Conservation (phyloP, 2,113 vertebrate genomes). For the Salvelinus alpinus region DNA sequence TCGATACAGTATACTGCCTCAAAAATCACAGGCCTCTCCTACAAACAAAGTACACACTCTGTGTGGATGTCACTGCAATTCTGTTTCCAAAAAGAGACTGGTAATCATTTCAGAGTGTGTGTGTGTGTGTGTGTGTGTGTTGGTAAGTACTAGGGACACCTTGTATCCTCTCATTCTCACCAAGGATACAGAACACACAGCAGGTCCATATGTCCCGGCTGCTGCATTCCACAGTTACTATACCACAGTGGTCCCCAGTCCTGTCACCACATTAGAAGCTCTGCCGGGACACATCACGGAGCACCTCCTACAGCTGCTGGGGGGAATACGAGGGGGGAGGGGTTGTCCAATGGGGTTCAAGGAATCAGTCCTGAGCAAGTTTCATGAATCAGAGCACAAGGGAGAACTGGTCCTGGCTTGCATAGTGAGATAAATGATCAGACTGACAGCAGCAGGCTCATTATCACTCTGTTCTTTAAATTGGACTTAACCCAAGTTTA, state of each 20-base stretch:
- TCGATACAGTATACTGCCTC: neutral
- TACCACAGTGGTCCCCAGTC: neutral
- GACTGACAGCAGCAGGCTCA: constrained; percentile 62
- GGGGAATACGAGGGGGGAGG: neutral
- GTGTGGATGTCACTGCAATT: too few relatives aligned
- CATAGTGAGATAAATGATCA: constrained; percentile 27
- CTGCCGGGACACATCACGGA: neutral
- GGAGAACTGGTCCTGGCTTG: neutral
- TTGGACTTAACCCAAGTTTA: too few relatives aligned
- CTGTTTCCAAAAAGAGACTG: too few relatives aligned
- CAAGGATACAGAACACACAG: neutral
- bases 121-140: constrained; percentile 19
- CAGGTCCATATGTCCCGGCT: neutral
- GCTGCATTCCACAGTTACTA: neutral
- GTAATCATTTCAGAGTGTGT: constrained; percentile 3
- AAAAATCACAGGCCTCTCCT: neutral
- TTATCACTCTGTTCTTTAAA: constrained; percentile 32
- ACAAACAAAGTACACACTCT: neutral
- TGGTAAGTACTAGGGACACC: constrained; percentile 42
- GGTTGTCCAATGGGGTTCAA: neutral
- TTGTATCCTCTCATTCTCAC: constrained; percentile 22
- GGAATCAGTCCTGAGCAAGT: neutral
- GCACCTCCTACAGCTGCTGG: constrained; percentile 8
- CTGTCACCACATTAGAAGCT: constrained; percentile 10
- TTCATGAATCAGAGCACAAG: neutral